These are phyloP conservation scores for Syrrhaptes paradoxus DNA, from an alignment of 2,113 vertebrate species.

Conservation along the genomic window DNA sequence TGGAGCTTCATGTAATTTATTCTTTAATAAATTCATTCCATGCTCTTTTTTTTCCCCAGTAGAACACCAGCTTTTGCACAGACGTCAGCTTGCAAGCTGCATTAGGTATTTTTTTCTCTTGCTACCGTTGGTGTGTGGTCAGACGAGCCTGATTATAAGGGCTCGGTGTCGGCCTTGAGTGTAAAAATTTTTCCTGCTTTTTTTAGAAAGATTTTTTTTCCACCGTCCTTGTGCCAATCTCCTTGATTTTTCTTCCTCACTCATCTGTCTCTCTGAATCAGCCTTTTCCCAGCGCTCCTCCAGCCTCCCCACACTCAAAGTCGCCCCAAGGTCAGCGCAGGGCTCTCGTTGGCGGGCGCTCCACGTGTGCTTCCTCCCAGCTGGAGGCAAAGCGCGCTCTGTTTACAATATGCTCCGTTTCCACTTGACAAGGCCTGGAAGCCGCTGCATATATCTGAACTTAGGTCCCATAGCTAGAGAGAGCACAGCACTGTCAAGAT, in stretches of 20 bases:
- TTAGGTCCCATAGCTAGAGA: neutral
- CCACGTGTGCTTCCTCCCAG: neutral
- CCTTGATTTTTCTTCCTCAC: neutral
- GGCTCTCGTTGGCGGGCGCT: neutral
- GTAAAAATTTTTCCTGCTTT: neutral
- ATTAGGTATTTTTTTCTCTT: neutral
- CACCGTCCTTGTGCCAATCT: constrained; percentile 18
- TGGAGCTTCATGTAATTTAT: neutral
- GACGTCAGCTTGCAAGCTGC: neutral
- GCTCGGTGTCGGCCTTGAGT: neutral
- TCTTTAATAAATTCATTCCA: neutral
- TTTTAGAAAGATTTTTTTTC: neutral
- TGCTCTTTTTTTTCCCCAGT: neutral
- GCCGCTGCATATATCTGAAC: neutral
- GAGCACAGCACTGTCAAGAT: neutral
- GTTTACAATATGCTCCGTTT: constrained; percentile 23
- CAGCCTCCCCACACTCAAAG: neutral
- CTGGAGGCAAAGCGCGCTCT: neutral
- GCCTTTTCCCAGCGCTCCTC: neutral
- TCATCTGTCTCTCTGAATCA: constrained; percentile 39
- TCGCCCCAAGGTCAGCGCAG: constrained; percentile 5
- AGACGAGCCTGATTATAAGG: neutral
- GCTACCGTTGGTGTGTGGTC: neutral
- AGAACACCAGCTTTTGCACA: neutral
- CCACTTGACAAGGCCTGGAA: constrained; percentile 15